These are phyloP conservation scores for Danionella cerebrum DNA, from an alignment of 2,113 vertebrate species.

Conservation along the genomic window DNA sequence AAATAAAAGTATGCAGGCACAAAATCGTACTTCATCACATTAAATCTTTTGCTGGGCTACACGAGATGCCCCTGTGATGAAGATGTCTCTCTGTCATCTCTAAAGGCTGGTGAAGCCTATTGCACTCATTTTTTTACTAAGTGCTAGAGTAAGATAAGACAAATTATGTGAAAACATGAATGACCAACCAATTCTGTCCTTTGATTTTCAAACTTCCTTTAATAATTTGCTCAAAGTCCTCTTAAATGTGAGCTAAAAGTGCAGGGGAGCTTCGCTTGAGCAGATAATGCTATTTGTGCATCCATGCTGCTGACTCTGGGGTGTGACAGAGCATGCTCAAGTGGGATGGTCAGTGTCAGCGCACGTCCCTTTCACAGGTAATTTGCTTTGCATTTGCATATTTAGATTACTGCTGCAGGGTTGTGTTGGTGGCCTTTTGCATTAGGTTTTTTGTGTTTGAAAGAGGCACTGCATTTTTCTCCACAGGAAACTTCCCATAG, in stretches of 20 bases:
- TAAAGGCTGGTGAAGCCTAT: neutral
- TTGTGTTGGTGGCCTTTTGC: conserved; percentile 11
- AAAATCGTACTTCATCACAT: conserved; percentile 39
- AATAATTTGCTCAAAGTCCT: conserved; percentile 39
- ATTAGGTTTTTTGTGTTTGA: conserved; percentile 32
- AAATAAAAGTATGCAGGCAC: conserved; percentile 38
- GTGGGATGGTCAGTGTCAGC: conserved; percentile 36
- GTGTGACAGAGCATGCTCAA: conserved; percentile 28
- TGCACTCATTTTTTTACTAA: neutral
- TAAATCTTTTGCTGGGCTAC: conserved; percentile 46
- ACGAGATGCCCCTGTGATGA: conserved; percentile 30
- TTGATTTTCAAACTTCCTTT: conserved; percentile 15
- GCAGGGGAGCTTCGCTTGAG: neutral
- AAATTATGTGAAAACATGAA: conserved; percentile 29
- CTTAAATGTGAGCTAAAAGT: conserved; percentile 23
- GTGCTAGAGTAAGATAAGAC: neutral
- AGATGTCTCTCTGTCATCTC: conserved; percentile 22
- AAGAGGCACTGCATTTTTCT: conserved; percentile 42
- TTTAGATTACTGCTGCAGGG: conserved; percentile 46
- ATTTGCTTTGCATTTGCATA: conserved; percentile 59
- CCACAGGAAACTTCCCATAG: conserved; percentile 20
- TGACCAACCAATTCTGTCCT: conserved; percentile 27
- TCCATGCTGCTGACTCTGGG: conserved; percentile 44
- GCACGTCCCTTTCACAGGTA: conserved; percentile 55
- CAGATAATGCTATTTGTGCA: conserved; percentile 17